These are phyloP conservation scores for Theocolax elegans DNA, from an alignment of 1,140 invertebrate genomes.

Conservation along the genomic window DNA sequence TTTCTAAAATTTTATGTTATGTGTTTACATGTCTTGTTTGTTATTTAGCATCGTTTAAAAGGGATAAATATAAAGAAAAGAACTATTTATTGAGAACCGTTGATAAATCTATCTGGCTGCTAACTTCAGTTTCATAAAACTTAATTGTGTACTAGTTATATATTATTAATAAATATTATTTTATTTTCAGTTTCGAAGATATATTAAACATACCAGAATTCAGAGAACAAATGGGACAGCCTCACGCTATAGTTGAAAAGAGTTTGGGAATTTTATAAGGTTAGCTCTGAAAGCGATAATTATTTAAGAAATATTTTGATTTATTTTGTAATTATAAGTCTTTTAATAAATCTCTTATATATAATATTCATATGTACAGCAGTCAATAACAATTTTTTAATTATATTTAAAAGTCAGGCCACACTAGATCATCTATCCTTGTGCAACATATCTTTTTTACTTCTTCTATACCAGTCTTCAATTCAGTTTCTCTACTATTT, in stretches of 20 bases:
- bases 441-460: slow-evolving; percentile 77
- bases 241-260: slow-evolving; percentile 83
- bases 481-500: slow-evolving; percentile 70
- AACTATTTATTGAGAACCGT: no score
- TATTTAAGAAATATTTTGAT: slow-evolving; percentile 1
- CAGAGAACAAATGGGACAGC: slow-evolving; percentile 78
- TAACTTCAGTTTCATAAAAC: no score
- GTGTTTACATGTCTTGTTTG: no score
- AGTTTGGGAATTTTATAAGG: slow-evolving; percentile 76
- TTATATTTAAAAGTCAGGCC: slow-evolving; percentile 39
- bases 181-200: slow-evolving; percentile 76
- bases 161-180: slow-evolving; percentile 8
- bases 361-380: slow-evolving; percentile 29
- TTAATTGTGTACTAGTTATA: neutral
- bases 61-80: no score
- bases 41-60: no score
- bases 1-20: no score
- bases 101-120: no score
- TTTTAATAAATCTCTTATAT: slow-evolving; percentile 41
- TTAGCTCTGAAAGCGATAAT: slow-evolving; percentile 18
- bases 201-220: slow-evolving; percentile 80
- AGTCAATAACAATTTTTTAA: slow-evolving; percentile 12
- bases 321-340: slow-evolving; percentile 35
- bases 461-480: slow-evolving; percentile 72
- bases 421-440: slow-evolving; percentile 70